Evolutionary conservation across 1,140 invertebrate genomes (phyloP), one percentile per base, ranked within the genome.

Genomic region (Drosophila persimilis): DNA sequence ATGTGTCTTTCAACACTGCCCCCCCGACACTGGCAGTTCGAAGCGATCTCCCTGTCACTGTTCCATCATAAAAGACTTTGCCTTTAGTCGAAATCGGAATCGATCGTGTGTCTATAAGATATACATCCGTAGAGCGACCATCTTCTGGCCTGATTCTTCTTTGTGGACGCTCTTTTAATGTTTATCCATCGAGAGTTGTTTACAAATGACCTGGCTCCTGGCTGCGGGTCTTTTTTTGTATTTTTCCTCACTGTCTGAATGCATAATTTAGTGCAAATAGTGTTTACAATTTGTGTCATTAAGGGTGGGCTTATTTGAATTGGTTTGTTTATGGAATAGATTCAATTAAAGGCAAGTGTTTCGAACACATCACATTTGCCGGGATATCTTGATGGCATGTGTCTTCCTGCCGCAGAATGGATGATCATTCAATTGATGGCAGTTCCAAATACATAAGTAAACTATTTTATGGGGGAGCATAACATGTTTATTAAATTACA

Each of bases 1-100:
- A 24, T 45, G 24, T 48, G 57, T 80, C 80, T 80, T 65, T 84
- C 80, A 77, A 59, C 80, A 48, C 80, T 35, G 26, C 47, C 52
- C 26, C 29, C 62, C 29, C 62, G 48, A 26, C n/a, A 8, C 29
- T 47, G 62, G 29, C 47, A 53, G 43, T 44, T 43, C 8, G 24
- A 39, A 46, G 41, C 8, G 11, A 24, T 39, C 31, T 46, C 11
- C 5, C 35, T 0, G 35, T 11, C 41, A 17, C 29, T 5, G 24
- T 24, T 24, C 20, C 48, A 35, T 63, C 58, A 56, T 41, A 43
- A 44, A 44, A 60, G 17, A 39, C 17, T 31, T 24, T 46, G 8
- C 47, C n/a, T 35, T 66, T 41, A 52, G 39, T 62, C 71, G 4
- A 0, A 26, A 20, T 20, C 20, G 20, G 20, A 51, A 72, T 73